Evolutionary conservation across 2,888 invertebrate genomes (phyloP).

Genomic region (Baronia brevicornis): DNA sequence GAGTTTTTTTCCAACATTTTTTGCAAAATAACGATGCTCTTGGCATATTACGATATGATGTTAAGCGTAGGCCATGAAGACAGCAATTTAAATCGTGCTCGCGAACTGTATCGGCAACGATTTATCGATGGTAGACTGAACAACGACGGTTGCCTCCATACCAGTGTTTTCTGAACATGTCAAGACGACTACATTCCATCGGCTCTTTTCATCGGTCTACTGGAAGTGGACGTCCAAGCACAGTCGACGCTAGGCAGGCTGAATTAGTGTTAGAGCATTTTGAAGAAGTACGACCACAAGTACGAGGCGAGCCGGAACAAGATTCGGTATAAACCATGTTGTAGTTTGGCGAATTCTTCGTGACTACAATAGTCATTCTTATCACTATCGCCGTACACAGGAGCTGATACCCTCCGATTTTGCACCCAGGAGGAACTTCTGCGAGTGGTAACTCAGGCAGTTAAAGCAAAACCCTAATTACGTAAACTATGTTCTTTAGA

Average conservation of each 20-base stretch:
- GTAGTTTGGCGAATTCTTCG: slow-evolving; percentile 7
- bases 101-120: too few relatives aligned
- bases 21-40: too few relatives aligned
- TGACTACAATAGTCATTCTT: slow-evolving; percentile 7
- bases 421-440: slow-evolving; percentile 3
- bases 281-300: too few relatives aligned
- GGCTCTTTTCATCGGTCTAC: slow-evolving; percentile 9
- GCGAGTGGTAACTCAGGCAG: slow-evolving; percentile 3
- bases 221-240: slow-evolving; percentile 6
- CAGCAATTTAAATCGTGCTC: too few relatives aligned
- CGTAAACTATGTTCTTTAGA: slow-evolving; percentile 9
- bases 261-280: slow-evolving; percentile 8
- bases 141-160: slow-evolving; percentile 7
- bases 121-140: too few relatives aligned
- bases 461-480: slow-evolving; percentile 7
- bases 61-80: too few relatives aligned
- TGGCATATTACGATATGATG: too few relatives aligned
- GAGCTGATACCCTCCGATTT: slow-evolving; percentile 9
- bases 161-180: slow-evolving; percentile 6
- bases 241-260: slow-evolving; percentile 7
- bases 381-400: slow-evolving; percentile 8
- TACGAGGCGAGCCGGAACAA: slow-evolving; percentile 5
- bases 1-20: too few relatives aligned
- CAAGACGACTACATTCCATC: slow-evolving; percentile 8
- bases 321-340: slow-evolving; percentile 5